These are phyloP conservation scores for Argyresthia goedartella DNA, from an alignment of 2,888 invertebrate species.

Conservation along the genomic window DNA sequence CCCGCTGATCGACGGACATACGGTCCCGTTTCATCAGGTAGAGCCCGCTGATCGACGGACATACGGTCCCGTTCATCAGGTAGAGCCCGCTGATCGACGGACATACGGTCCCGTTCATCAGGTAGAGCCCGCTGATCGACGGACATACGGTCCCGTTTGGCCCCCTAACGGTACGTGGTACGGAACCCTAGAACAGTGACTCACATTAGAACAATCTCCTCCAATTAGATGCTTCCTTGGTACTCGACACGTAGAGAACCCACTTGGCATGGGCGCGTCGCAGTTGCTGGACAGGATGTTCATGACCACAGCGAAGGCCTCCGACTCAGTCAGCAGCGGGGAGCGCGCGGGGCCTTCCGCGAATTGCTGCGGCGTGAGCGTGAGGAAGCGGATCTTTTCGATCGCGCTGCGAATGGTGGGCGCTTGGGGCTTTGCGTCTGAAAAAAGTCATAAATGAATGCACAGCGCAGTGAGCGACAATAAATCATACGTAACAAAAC, in stretches of 20 bases:
- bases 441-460: too few relatives aligned
- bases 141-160: too few relatives aligned
- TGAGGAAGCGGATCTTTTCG: slow-evolving; percentile 84
- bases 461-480: too few relatives aligned
- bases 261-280: slow-evolving; percentile 79
- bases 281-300: slow-evolving; percentile 81
- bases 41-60: too few relatives aligned
- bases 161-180: too few relatives aligned
- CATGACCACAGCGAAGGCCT: slow-evolving; percentile 85
- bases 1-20: too few relatives aligned
- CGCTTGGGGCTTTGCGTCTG: slow-evolving; percentile 33
- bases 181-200: slow-evolving; percentile 5
- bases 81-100: too few relatives aligned
- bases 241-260: slow-evolving; percentile 74
- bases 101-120: too few relatives aligned
- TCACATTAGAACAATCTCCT: slow-evolving; percentile 27
- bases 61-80: too few relatives aligned
- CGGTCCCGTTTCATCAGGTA: too few relatives aligned
- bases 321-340: slow-evolving; percentile 78
- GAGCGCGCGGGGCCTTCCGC: slow-evolving; percentile 86
- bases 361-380: slow-evolving; percentile 84
- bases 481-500: too few relatives aligned
- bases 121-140: too few relatives aligned
- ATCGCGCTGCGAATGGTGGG: slow-evolving; percentile 74
- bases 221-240: slow-evolving; percentile 51